These are phyloP conservation scores for Silurus aristotelis DNA, from an alignment of 2,797 vertebrate genomes.

Conservation along the genomic window DNA sequence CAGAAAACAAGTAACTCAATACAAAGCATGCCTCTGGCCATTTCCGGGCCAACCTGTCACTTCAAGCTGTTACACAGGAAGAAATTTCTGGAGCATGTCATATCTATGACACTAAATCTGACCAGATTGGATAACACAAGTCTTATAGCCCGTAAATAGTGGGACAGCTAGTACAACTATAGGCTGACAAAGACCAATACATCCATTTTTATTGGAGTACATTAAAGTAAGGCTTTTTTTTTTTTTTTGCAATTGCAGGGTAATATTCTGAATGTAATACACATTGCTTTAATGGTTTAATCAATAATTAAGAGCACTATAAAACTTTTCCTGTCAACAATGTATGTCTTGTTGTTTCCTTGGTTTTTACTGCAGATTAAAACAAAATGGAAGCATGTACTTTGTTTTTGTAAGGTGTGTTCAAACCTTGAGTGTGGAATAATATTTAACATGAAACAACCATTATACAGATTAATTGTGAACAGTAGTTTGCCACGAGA, in stretches of 20 bases:
- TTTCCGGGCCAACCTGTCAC: conserved; percentile 30
- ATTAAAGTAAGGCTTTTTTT: too few relatives aligned
- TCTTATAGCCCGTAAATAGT: conserved; percentile 8
- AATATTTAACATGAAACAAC: background rate
- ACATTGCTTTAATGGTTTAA: background rate
- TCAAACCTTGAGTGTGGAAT: background rate
- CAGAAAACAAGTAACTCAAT: conserved; percentile 39
- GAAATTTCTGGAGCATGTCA: conserved; percentile 34
- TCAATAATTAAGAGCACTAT: background rate
- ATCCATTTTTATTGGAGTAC: too few relatives aligned
- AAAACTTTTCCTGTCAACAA: background rate
- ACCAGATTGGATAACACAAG: conserved; percentile 23
- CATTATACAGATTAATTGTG: background rate
- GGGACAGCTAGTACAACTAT: conserved; percentile 13
- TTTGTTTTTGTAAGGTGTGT: background rate
- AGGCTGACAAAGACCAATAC: background rate
- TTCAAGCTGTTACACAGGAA: background rate
- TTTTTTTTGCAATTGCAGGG: too few relatives aligned
- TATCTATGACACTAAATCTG: conserved; percentile 27
- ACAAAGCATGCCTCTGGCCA: conserved; percentile 24
- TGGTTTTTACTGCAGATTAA: background rate
- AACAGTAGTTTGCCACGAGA: background rate
- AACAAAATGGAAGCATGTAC: background rate
- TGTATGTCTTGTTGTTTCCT: background rate
- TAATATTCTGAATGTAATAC: too few relatives aligned